Evolutionary conservation across 2,888 invertebrate species (phyloP), one percentile per base, ranked within the genome.

Genomic region (Epirrhoe alternata): DNA sequence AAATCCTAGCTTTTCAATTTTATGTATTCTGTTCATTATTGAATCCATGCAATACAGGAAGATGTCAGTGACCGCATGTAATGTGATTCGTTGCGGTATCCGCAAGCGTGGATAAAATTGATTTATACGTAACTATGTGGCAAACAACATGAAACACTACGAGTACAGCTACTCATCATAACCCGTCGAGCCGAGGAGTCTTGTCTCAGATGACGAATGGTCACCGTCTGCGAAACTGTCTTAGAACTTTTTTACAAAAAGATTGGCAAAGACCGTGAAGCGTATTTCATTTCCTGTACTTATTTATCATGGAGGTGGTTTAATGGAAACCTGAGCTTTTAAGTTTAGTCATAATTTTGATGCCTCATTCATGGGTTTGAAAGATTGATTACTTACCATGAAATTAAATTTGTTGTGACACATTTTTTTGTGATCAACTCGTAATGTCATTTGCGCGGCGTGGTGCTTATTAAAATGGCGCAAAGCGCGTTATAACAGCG

Each of bases 1-100:
- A 62, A 53, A 51, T 51, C 30, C 16, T 56, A 54, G 56, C 50
- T 53, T 61, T 70, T 70, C 59, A 65, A 68, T 71, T 64, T 54
- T 64, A 64, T 61, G 38, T 58, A 30, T 42, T 52, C 58, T 66
- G 60, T 66, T 68, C 74, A 76, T 79, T 80, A 81, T 80, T 80
- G 80, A 83, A 83, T 85, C 80, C 81, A 85, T 84, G 86, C 84
- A 87, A 87, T 80, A 84, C 83, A 83, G 85, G 84, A 86, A 86
- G 83, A 87, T 85, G 89, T 86, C 88, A 88, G 85, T 88, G 89
- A 88, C 89, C 88, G 87, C 85, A 85, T 79, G 88, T 89, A 89
- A 89, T 84, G 75, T 75, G 86, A 89, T 87, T 88, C 88, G 86
- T 72, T 85, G 85, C 80, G 87, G 86, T 88, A 85, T 89, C 83